Conservation (phyloP, 2,888 invertebrate genomes). For the Aspidiotus destructor region DNA sequence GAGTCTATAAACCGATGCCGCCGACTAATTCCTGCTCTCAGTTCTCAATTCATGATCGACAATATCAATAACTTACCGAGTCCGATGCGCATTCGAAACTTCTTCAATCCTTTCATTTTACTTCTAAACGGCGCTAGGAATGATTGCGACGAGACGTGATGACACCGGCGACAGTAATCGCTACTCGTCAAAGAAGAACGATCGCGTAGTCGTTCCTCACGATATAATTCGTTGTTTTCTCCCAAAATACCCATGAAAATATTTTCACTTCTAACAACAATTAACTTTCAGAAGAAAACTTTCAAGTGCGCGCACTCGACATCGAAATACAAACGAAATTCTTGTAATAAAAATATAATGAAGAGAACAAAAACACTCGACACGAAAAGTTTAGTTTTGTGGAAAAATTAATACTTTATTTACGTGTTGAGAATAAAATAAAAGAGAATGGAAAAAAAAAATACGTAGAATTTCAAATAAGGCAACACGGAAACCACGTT, state of each 20-base stretch:
- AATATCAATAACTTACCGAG: slow-evolving; percentile 57
- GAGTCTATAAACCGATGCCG: too few relatives aligned
- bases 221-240: slow-evolving; percentile 19
- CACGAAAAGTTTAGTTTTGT: too few relatives aligned
- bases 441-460: neutral
- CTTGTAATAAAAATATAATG: neutral
- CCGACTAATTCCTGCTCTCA: too few relatives aligned
- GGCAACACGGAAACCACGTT: neutral
- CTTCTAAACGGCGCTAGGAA: slow-evolving; percentile 48
- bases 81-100: slow-evolving; percentile 78
- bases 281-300: neutral
- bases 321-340: too few relatives aligned
- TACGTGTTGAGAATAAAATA: too few relatives aligned
- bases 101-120: slow-evolving; percentile 84
- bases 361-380: too few relatives aligned
- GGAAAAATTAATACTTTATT: too few relatives aligned
- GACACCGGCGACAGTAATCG: slow-evolving; percentile 30
- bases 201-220: slow-evolving; percentile 12
- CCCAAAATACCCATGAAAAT: slow-evolving; percentile 26
- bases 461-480: neutral
- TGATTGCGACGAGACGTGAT: slow-evolving; percentile 39
- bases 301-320: too few relatives aligned
- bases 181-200: slow-evolving; percentile 3
- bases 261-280: neutral
- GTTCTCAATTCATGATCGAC: too few relatives aligned